Evolutionary conservation across 2,113 vertebrate species (phyloP).

Genomic region (Tupaia chinensis): DNA sequence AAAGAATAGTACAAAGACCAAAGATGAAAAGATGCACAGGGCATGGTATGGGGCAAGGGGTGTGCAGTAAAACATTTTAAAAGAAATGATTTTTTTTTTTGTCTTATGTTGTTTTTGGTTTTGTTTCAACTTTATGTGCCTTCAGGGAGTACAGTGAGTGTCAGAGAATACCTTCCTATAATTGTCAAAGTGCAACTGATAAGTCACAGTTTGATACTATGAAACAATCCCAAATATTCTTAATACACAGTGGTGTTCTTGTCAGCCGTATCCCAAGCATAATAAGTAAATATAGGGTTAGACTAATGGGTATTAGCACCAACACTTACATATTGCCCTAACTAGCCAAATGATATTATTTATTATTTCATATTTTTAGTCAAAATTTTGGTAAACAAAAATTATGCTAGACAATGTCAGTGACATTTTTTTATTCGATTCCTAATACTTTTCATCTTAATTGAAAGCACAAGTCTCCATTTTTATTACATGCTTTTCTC

Average conservation of each 20-base stretch:
- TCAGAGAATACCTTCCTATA: not conserved
- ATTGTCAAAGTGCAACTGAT: constrained; percentile 26
- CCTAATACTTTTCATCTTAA: constrained; percentile 16
- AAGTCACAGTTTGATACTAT: constrained; percentile 5
- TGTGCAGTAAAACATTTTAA: not conserved
- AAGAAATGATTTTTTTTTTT: constrained; percentile 11
- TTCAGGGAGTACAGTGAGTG: not conserved
- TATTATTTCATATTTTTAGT: constrained; percentile 16
- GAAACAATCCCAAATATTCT: not conserved
- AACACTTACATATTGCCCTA: not conserved
- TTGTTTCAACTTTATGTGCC: not conserved
- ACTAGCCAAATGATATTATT: constrained; percentile 25
- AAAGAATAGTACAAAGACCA: no score
- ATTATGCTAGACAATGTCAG: not conserved
- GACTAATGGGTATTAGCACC: not conserved
- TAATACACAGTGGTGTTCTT: not conserved
- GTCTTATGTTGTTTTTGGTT: not conserved
- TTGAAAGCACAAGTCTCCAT: constrained; percentile 1
- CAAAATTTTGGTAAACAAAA: not conserved
- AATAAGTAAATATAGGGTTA: not conserved
- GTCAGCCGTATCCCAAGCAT: not conserved
- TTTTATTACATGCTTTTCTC: not conserved
- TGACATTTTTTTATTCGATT: not conserved
- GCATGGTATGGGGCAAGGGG: no score
- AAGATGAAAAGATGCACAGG: no score